Evolutionary conservation across 2,113 vertebrate species (phyloP).

Genomic region (Pogona vitticeps): DNA sequence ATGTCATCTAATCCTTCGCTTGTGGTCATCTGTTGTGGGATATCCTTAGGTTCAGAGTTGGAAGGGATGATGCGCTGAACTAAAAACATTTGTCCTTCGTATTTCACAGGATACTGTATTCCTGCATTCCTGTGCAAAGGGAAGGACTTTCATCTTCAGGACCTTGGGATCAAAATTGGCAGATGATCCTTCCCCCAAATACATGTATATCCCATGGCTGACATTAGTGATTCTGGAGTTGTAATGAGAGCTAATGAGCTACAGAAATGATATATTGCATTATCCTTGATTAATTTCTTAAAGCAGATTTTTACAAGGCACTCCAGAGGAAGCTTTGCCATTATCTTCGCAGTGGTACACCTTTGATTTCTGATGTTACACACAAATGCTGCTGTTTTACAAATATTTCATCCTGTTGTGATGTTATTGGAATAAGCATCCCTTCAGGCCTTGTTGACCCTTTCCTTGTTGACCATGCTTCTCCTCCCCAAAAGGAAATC

Average conservation of each 20-base stretch:
- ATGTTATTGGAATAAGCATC: not conserved
- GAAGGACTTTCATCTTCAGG: not conserved
- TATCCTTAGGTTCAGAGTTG: not conserved
- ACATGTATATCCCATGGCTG: not conserved
- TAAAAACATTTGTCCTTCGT: not conserved
- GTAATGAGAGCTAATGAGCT: slow-evolving; percentile 3
- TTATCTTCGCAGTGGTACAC: fast-evolving
- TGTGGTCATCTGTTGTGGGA: not conserved
- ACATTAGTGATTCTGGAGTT: not conserved
- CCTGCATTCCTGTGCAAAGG: not conserved
- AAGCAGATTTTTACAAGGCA: not conserved
- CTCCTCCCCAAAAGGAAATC: slow-evolving; percentile 32
- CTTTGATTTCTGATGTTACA: not conserved
- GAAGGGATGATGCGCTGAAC: not conserved
- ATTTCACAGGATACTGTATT: not conserved
- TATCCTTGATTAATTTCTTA: not conserved
- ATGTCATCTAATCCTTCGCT: not conserved
- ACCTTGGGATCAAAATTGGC: not conserved
- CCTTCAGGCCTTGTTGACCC: not conserved
- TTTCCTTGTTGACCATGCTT: not conserved
- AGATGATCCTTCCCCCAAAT: not conserved
- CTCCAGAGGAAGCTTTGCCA: fast-evolving
- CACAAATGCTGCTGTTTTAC: not conserved
- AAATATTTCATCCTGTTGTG: not conserved
- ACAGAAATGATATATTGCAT: not conserved